phyloP scores from a whole-genome alignment of 2,888 invertebrate genomes.

The Phania funesta region DNA sequence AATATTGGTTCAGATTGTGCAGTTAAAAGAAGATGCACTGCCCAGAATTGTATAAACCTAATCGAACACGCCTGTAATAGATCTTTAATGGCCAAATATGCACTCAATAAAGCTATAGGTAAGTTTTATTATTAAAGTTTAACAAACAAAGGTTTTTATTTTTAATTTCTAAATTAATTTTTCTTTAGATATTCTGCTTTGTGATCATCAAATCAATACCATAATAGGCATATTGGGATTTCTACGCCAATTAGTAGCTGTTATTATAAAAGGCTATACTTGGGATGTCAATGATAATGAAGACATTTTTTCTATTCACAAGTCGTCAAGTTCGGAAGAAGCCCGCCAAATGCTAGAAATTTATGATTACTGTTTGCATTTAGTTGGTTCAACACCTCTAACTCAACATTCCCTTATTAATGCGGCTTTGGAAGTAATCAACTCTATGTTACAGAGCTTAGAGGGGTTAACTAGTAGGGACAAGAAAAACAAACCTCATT shows the following conservation, averaged over 20 bases:
- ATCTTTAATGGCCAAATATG: slow-evolving; percentile 82
- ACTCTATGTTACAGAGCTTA: slow-evolving; percentile 77
- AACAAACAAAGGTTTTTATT: not conserved
- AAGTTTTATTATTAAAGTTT: slow-evolving; percentile 48
- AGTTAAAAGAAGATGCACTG: slow-evolving; percentile 89
- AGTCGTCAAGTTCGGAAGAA: slow-evolving; percentile 68
- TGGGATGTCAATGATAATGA: slow-evolving; percentile 71
- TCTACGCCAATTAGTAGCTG: slow-evolving; percentile 84
- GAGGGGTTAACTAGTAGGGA: slow-evolving; percentile 69
- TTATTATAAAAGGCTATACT: slow-evolving; percentile 78
- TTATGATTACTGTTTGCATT: slow-evolving; percentile 88
- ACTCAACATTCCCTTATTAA: slow-evolving; percentile 94
- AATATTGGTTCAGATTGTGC: slow-evolving; percentile 82
- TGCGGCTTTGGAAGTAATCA: slow-evolving; percentile 87
- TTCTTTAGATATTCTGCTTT: slow-evolving; percentile 75
- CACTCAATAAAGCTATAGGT: slow-evolving; percentile 79
- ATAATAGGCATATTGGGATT: slow-evolving; percentile 86
- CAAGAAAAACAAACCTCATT: slow-evolving; percentile 49
- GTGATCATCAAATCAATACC: slow-evolving; percentile 80
- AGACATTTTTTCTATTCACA: slow-evolving; percentile 59
- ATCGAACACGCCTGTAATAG: slow-evolving; percentile 89
- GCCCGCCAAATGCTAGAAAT: slow-evolving; percentile 83
- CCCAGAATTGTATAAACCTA: slow-evolving; percentile 89
- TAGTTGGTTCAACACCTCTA: slow-evolving; percentile 85
- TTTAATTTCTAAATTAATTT: not conserved